These are phyloP conservation scores for Microtus oregoni DNA, from an alignment of 2,113 vertebrate species.

Conservation along the genomic window DNA sequence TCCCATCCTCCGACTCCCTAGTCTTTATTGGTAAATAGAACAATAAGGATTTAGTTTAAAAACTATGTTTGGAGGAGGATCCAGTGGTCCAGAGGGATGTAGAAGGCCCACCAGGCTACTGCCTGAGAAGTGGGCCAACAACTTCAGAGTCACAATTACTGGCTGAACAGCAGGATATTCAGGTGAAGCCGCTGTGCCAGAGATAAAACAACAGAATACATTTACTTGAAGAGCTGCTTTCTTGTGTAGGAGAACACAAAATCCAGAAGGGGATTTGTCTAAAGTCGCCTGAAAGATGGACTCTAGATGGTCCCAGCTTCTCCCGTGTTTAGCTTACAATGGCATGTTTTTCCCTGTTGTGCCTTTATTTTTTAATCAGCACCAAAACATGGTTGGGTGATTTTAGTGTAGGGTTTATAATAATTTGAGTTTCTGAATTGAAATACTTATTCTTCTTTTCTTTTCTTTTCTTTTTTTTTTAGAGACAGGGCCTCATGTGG, in stretches of 20 bases:
- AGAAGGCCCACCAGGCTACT: neutral
- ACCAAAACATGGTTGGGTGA: neutral
- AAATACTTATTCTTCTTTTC: neutral
- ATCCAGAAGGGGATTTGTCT: slow-evolving; percentile 7
- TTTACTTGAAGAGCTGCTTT: neutral
- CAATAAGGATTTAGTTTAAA: neutral
- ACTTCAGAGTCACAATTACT: neutral
- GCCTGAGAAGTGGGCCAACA: neutral
- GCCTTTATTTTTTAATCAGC: neutral
- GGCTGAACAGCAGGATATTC: neutral
- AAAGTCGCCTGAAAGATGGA: neutral
- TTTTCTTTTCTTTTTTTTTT: neutral
- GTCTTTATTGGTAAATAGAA: neutral
- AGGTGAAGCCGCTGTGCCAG: neutral
- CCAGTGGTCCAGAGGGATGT: neutral
- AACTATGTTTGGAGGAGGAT: neutral
- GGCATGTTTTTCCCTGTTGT: neutral
- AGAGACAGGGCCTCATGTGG: neutral
- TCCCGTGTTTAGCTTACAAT: neutral
- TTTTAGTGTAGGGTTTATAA: neutral
- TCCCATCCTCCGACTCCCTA: neutral
- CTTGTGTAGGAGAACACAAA: slow-evolving; percentile 8
- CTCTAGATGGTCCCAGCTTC: neutral
- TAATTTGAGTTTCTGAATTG: neutral
- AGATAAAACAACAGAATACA: neutral